These are phyloP conservation scores for Schizotus pectinicornis DNA, from an alignment of 2,888 invertebrate genomes.

Conservation along the genomic window DNA sequence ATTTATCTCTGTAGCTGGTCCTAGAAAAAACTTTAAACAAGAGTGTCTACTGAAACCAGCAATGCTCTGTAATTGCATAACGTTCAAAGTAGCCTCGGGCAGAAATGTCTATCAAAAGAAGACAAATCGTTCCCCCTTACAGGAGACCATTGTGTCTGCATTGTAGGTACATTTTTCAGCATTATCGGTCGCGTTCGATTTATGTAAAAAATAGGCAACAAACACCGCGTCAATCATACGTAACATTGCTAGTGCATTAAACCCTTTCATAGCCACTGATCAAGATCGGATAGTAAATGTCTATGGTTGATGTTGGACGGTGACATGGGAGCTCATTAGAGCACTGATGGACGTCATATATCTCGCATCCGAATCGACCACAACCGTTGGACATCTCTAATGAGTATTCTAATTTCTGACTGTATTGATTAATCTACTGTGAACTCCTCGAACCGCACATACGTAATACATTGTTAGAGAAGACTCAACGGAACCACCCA, in stretches of 20 bases:
- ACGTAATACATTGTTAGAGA: too few species aligned
- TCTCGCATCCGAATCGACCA: constrained; percentile 29
- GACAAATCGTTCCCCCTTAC: too few species aligned
- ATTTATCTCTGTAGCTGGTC: too few species aligned
- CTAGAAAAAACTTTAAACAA: too few species aligned
- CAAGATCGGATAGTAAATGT: constrained; percentile 32
- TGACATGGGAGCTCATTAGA: constrained; percentile 40
- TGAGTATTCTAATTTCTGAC: constrained; percentile 40
- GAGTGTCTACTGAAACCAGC: too few species aligned
- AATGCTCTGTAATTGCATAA: too few species aligned
- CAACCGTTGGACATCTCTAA: constrained; percentile 35
- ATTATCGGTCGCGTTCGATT: neutral
- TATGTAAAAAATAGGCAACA: neutral
- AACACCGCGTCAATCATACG: neutral
- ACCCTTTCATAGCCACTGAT: constrained; percentile 13
- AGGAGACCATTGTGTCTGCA: too few species aligned
- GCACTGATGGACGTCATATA: constrained; percentile 36
- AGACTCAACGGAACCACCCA: too few species aligned
- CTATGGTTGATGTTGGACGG: constrained; percentile 29
- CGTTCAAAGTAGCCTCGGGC: too few species aligned
- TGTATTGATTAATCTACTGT: constrained; percentile 43
- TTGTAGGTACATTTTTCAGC: too few species aligned
- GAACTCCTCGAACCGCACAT: constrained; percentile 30
- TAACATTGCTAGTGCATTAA: constrained; percentile 7
- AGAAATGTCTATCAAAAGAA: too few species aligned